Evolutionary conservation across 2,797 vertebrate species (phyloP).

Genomic region (Apogon hyalosoma): DNA sequence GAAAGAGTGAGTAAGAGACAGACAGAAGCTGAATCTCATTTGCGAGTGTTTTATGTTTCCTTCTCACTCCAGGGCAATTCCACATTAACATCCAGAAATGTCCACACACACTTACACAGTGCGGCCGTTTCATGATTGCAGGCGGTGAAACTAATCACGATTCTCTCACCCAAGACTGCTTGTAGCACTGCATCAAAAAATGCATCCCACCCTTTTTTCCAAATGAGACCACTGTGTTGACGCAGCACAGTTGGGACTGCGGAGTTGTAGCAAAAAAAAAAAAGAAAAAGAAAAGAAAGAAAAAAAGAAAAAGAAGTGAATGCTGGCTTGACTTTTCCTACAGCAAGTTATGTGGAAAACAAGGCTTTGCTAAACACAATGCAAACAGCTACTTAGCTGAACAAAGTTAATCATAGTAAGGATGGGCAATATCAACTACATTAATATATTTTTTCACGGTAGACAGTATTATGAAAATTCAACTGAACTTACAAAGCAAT

Average conservation of each 20-base stretch:
- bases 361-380: too few species aligned
- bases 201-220: neutral
- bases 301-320: too few species aligned
- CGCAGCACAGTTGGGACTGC: neutral
- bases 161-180: neutral
- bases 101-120: conserved; percentile 7
- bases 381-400: too few species aligned
- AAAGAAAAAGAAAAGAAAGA: too few species aligned
- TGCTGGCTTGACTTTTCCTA: too few species aligned
- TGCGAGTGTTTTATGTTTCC: conserved; percentile 48
- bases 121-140: conserved; percentile 1
- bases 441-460: too few species aligned
- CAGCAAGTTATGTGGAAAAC: too few species aligned
- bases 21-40: conserved; percentile 66
- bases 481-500: too few species aligned
- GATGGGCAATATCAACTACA: too few species aligned
- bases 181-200: neutral
- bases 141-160: conserved; percentile 4
- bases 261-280: too few species aligned
- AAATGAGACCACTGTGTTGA: neutral
- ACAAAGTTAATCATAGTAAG: too few species aligned
- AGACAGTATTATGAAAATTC: too few species aligned
- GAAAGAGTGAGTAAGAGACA: conserved; percentile 55
- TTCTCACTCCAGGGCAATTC: conserved; percentile 37
- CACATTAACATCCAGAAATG: conserved; percentile 32